Percentiles rank a stretch among this genome's conserved stretches.
phyloP scores from a whole-genome alignment of 2,888 invertebrate species.

The Crepidodera aurea region DNA sequence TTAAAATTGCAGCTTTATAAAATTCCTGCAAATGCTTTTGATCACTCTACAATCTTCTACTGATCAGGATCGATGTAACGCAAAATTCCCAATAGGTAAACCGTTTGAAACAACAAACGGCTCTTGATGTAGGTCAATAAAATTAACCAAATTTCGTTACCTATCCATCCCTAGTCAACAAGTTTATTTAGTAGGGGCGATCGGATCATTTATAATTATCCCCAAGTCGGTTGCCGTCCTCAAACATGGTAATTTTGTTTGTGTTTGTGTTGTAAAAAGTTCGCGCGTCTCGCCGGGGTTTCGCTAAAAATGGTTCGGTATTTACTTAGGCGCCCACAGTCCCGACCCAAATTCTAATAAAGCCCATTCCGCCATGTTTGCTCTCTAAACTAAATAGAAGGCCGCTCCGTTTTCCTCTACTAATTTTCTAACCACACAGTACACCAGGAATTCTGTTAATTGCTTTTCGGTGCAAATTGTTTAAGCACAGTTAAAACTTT shows the following conservation, averaged over 20 bases:
- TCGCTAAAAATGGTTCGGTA: constrained; percentile 51
- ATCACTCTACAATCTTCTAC: too few relatives aligned
- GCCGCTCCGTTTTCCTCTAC: constrained; percentile 52
- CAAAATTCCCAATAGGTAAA: too few relatives aligned
- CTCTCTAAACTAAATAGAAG: constrained; percentile 50
- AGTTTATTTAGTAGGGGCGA: neutral
- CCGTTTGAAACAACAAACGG: neutral
- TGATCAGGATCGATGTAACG: too few relatives aligned
- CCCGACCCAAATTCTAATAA: constrained; percentile 52
- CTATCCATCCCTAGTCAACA: constrained; percentile 10
- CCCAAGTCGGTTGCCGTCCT: neutral
- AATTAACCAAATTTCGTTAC: neutral
- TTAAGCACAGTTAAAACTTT: constrained; percentile 42
- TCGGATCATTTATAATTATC: constrained; percentile 16
- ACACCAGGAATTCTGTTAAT: constrained; percentile 55
- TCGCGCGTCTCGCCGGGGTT: constrained; percentile 21
- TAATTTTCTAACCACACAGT: constrained; percentile 56
- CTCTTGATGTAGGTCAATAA: neutral
- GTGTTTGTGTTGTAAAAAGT: constrained; percentile 32
- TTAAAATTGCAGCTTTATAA: too few relatives aligned
- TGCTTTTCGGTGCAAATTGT: constrained; percentile 55
- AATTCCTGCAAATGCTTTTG: too few relatives aligned
- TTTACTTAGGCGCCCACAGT: constrained; percentile 47
- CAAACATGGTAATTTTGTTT: constrained; percentile 23
- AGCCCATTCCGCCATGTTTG: constrained; percentile 55